Evolutionary conservation across 2,888 invertebrate species (phyloP).

Genomic region (Pseudanteris insignis): DNA sequence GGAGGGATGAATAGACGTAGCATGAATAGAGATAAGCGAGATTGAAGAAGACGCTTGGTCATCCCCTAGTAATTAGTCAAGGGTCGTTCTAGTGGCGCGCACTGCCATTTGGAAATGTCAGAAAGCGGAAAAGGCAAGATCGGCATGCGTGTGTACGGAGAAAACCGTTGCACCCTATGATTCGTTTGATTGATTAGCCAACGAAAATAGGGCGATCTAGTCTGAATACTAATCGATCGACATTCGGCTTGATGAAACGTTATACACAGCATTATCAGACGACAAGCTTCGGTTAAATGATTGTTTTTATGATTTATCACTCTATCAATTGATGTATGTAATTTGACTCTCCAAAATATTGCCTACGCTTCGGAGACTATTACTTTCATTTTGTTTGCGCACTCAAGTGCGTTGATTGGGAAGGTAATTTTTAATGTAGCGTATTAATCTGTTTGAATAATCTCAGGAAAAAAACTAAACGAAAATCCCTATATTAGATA

Average conservation of each 20-base stretch:
- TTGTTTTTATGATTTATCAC: slow-evolving; percentile 29
- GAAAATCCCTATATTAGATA: too few relatives aligned
- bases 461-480: too few relatives aligned
- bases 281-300: slow-evolving; percentile 14
- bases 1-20: slow-evolving; percentile 45
- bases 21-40: slow-evolving; percentile 60
- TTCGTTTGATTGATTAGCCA: slow-evolving; percentile 42
- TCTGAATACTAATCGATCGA: slow-evolving; percentile 20
- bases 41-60: slow-evolving; percentile 54
- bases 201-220: slow-evolving; percentile 22
- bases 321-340: slow-evolving; percentile 8
- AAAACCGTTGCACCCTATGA: slow-evolving; percentile 27
- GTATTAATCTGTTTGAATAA: too few relatives aligned
- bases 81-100: slow-evolving; percentile 56
- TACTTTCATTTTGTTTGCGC: too few relatives aligned
- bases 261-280: slow-evolving; percentile 17
- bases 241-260: slow-evolving; percentile 25
- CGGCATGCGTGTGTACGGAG: slow-evolving; percentile 15
- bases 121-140: slow-evolving; percentile 44
- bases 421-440: too few relatives aligned
- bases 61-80: slow-evolving; percentile 65
- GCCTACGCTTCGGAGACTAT: too few relatives aligned
- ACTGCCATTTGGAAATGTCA: slow-evolving; percentile 41
- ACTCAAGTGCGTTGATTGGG: too few relatives aligned
- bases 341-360: slow-evolving; percentile 13